phyloP scores from a whole-genome alignment of 2,797 vertebrate species.

The Euthynnus affinis region DNA sequence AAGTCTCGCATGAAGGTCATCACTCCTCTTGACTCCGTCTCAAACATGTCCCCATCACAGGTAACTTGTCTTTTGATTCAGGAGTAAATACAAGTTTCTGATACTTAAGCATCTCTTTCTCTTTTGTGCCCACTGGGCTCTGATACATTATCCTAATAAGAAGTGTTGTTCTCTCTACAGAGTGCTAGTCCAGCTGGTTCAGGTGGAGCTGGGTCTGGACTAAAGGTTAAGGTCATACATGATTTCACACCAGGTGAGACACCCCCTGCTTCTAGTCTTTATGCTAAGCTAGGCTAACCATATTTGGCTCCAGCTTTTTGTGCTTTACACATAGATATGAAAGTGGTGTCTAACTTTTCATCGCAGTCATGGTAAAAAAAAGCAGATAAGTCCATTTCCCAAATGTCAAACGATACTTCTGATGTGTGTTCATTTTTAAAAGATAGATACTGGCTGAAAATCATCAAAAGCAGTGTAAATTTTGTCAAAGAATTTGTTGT shows the following conservation, averaged over 20 bases:
- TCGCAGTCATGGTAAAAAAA: not conserved
- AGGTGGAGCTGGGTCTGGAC: slow-evolving; percentile 60
- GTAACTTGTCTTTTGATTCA: slow-evolving; percentile 53
- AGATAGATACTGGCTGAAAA: not conserved
- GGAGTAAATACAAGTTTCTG: not conserved
- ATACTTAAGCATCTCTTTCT: not conserved
- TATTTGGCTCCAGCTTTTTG: not conserved
- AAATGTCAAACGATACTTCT: not conserved
- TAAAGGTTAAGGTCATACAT: slow-evolving; percentile 89
- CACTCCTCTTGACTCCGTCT: slow-evolving; percentile 77
- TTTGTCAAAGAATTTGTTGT: not conserved
- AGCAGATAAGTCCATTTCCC: not conserved
- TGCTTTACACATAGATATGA: not conserved
- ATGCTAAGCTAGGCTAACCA: not conserved
- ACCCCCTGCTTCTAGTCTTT: not conserved
- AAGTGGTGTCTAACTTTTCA: not conserved
- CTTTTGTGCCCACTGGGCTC: not conserved
- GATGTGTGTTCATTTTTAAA: not conserved
- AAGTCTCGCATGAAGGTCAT: slow-evolving; percentile 88
- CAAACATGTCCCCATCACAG: slow-evolving; percentile 48
- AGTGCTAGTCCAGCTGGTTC: slow-evolving; percentile 21
- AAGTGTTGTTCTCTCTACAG: slow-evolving; percentile 59
- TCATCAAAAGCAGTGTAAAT: not conserved
- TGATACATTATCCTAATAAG: not conserved
- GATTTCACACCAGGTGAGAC: slow-evolving; percentile 88